Conservation (phyloP, 2,113 vertebrate genomes). For the Lasiurus cinereus region DNA sequence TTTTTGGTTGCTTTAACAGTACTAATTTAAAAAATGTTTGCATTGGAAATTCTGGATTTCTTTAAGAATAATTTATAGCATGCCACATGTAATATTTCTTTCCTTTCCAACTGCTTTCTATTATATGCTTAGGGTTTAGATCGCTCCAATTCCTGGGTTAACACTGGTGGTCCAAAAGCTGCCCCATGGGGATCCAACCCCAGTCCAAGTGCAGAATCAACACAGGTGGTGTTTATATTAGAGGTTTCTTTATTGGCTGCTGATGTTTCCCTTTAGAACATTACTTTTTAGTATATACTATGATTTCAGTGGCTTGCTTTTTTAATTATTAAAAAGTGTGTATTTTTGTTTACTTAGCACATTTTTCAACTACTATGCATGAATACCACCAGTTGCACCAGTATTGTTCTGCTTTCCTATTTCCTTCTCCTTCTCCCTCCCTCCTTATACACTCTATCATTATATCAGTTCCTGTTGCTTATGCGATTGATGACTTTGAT, state of each 20-base stretch:
- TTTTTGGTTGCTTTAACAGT: conserved; percentile 79
- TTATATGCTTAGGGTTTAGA: conserved; percentile 97
- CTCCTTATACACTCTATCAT: neutral
- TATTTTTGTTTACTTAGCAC: conserved; percentile 81
- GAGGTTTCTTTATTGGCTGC: conserved; percentile 87
- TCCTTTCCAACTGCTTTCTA: conserved; percentile 93
- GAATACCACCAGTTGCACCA: conserved; percentile 73
- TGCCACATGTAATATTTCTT: conserved; percentile 92
- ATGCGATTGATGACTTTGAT: conserved; percentile 80
- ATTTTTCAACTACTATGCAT: conserved; percentile 84
- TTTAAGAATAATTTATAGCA: conserved; percentile 85
- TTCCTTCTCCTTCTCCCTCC: conserved; percentile 26
- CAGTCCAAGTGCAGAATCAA: conserved; percentile 96
- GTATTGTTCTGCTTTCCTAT: conserved; percentile 44
- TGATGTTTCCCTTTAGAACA: conserved; percentile 85
- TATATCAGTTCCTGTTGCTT: conserved; percentile 84
- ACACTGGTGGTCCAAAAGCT: conserved; percentile 99
- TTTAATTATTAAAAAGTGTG: conserved; percentile 75
- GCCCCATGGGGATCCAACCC: conserved; percentile 99
- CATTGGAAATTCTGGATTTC: conserved; percentile 82
- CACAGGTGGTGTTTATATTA: conserved; percentile 96
- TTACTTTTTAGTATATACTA: conserved; percentile 82
- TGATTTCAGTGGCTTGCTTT: conserved; percentile 82
- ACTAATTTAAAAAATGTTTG: conserved; percentile 83
- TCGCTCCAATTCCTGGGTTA: conserved; percentile 99